A percentile compares a stretch with the other conserved stretches of the same genome.
phyloP scores from a whole-genome alignment of 92 coral and sea anemone genomes.

The Umimayanthus kanabou region DNA sequence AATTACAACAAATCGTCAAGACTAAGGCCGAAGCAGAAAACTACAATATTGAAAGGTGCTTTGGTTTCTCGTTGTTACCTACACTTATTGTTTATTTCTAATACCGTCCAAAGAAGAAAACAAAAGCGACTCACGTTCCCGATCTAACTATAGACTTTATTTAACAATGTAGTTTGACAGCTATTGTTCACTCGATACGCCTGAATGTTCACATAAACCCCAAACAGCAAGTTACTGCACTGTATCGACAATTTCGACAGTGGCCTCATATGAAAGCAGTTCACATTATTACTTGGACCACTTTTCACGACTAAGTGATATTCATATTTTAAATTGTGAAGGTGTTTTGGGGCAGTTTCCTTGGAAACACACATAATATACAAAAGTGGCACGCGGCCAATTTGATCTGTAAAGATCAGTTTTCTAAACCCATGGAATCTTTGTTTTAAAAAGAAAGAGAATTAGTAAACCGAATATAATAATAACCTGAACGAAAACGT shows the following conservation, averaged over 20 bases:
- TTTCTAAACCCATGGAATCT: neutral
- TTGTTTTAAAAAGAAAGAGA: neutral
- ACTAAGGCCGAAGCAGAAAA: neutral
- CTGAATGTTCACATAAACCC: neutral
- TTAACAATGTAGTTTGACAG: neutral
- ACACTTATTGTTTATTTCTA: neutral
- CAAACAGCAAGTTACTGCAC: neutral
- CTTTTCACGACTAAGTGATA: neutral
- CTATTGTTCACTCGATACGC: neutral
- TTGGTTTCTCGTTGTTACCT: neutral
- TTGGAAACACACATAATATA: neutral
- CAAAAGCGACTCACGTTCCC: neutral
- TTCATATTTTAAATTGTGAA: neutral
- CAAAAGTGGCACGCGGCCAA: constrained; percentile 39
- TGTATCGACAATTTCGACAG: neutral
- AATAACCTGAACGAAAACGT: neutral
- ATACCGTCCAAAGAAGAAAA: neutral
- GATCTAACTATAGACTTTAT: neutral
- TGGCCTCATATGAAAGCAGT: neutral
- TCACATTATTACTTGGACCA: neutral
- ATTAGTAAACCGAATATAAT: constrained; percentile 4
- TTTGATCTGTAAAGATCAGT: neutral
- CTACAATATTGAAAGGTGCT: neutral
- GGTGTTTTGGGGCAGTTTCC: constrained; percentile 9
- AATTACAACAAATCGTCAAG: neutral